These are phyloP conservation scores for Drosophila kurseongensis DNA, from an alignment of 1,140 invertebrate genomes.

Conservation along the genomic window DNA sequence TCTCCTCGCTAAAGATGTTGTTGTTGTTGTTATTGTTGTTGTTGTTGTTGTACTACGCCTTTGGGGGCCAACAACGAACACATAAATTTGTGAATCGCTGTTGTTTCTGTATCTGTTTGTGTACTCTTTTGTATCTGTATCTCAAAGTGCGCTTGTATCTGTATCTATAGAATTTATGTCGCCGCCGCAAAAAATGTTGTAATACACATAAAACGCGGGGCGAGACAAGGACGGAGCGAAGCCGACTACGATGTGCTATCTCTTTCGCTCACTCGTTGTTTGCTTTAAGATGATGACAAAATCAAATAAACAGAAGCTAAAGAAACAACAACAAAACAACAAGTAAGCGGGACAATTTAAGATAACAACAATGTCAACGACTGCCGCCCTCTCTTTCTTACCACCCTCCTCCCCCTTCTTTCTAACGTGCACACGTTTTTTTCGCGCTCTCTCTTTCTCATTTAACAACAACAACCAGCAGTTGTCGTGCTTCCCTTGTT, in stretches of 20 bases:
- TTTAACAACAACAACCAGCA: constrained; percentile 39
- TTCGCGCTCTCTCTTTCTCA: constrained; percentile 21
- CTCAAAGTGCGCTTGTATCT: constrained; percentile 38
- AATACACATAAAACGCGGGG: constrained; percentile 46
- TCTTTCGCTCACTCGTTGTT: constrained; percentile 13
- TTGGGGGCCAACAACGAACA: constrained; percentile 72
- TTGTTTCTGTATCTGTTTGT: constrained; percentile 46
- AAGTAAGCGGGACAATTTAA: constrained; percentile 66
- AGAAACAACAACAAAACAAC: constrained; percentile 24
- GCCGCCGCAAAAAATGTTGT: constrained; percentile 65
- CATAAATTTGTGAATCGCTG: constrained; percentile 23
- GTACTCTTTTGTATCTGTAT: constrained; percentile 50
- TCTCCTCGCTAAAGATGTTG: constrained; percentile 9
- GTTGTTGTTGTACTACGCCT: constrained; percentile 49
- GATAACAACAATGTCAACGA: constrained; percentile 78
- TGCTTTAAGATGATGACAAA: constrained; percentile 67
- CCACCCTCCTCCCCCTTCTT: not conserved
- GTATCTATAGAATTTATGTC: constrained; percentile 74
- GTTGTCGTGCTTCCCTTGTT: constrained; percentile 57
- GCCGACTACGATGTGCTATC: constrained; percentile 4
- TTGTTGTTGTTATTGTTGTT: constrained; percentile 44
- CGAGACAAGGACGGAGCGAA: constrained; percentile 25
- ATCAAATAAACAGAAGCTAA: constrained; percentile 62
- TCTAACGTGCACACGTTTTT: constrained; percentile 59
- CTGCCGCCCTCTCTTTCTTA: constrained; percentile 35